phyloP scores from a whole-genome alignment of 2,113 vertebrate species.

The Clarias macrocephalus region DNA sequence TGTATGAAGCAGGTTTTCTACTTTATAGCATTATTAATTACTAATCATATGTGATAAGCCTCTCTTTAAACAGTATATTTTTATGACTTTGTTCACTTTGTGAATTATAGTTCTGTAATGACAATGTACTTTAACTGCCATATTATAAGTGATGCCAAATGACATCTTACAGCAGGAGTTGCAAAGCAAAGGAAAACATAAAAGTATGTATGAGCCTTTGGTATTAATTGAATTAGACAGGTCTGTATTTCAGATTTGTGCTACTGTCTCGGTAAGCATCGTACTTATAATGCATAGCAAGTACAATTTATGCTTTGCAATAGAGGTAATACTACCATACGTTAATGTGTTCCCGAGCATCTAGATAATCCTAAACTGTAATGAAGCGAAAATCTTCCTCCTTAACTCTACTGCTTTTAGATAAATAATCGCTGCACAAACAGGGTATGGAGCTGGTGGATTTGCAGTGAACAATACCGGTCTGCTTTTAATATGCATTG shows the following conservation, averaged over 20 bases:
- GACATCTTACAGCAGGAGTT: conserved; percentile 60
- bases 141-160: conserved; percentile 57
- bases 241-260: neutral
- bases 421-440: neutral
- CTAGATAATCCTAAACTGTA: neutral
- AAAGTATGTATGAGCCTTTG: neutral
- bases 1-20: neutral
- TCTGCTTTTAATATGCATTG: neutral
- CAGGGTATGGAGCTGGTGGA: neutral
- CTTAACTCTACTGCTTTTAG: neutral
- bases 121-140: conserved; percentile 56
- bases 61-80: conserved; percentile 33
- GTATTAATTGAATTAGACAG: neutral
- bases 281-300: neutral
- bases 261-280: neutral
- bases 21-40: conserved; percentile 29
- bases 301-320: neutral
- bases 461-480: neutral
- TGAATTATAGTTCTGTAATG: conserved; percentile 51
- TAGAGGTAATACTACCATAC: neutral
- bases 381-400: neutral
- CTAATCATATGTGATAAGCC: conserved; percentile 56
- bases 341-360: neutral
- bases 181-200: neutral
- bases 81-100: conserved; percentile 31